Percentiles rank a stretch among this genome's conserved stretches.
Conservation (phyloP, 2,113 vertebrate species). For the Sebastes schlegelii region DNA sequence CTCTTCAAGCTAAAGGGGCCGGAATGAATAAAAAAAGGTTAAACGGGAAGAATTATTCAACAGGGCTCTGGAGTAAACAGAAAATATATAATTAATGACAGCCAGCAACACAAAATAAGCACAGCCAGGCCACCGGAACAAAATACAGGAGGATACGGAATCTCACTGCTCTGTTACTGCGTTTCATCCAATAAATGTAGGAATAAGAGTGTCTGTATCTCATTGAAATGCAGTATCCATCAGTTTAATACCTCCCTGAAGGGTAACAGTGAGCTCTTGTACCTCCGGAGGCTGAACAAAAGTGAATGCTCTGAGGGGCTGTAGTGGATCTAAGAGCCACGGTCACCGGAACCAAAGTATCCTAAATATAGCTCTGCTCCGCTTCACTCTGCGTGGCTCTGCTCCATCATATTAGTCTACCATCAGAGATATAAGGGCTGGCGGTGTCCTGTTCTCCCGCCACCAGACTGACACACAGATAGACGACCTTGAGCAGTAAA, state of each 20-base stretch:
- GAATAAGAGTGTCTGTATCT: constrained; percentile 52
- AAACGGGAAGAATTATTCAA: constrained; percentile 52
- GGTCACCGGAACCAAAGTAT: constrained; percentile 67
- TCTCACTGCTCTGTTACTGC: constrained; percentile 1
- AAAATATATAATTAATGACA: constrained; percentile 54
- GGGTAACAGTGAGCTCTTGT: constrained; percentile 57
- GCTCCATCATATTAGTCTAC: constrained; percentile 71
- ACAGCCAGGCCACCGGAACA: constrained; percentile 14
- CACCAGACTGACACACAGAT: constrained; percentile 39
- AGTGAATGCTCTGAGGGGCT: constrained; percentile 64
- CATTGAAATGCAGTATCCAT: constrained; percentile 64
- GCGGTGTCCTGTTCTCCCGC: constrained; percentile 35
- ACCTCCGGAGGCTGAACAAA: constrained; percentile 67
- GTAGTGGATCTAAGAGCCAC: constrained; percentile 67
- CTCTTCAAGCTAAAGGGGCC: constrained; percentile 18
- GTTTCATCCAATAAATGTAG: constrained; percentile 48
- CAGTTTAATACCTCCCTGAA: constrained; percentile 64
- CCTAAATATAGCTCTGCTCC: constrained; percentile 74
- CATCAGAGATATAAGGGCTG: constrained; percentile 54
- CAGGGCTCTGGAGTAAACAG: background rate
- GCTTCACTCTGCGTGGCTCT: constrained; percentile 54
- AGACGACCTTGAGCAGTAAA: constrained; percentile 34
- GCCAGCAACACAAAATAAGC: constrained; percentile 33
- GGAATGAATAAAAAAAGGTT: constrained; percentile 43
- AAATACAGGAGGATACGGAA: background rate